Evolutionary conservation across 92 coral and sea anemone genomes (phyloP).

Genomic region (Bergia sp.): DNA sequence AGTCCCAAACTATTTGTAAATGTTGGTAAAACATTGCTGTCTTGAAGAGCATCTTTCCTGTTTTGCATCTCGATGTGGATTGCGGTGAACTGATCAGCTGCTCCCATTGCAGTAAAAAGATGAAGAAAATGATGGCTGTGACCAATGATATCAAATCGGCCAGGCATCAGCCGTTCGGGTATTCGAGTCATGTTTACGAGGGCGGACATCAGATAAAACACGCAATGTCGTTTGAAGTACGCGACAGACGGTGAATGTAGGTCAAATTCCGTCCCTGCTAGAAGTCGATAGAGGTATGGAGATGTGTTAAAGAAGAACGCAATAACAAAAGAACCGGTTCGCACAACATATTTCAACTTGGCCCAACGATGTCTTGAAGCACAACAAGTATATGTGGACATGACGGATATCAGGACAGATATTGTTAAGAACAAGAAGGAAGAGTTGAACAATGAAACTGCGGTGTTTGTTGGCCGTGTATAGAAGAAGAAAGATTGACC

Average conservation of each 20-base stretch:
- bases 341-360: constrained; percentile 77
- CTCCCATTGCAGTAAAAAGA: constrained; percentile 90
- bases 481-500: constrained; percentile 93
- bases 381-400: constrained; percentile 89
- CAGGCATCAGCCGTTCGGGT: constrained; percentile 94
- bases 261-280: constrained; percentile 62
- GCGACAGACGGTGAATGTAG: constrained; percentile 58
- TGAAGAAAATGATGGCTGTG: constrained; percentile 98
- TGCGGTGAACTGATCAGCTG: constrained; percentile 89
- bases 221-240: constrained; percentile 83
- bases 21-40: constrained; percentile 59
- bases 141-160: constrained; percentile 85
- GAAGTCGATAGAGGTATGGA: constrained; percentile 75
- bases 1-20: constrained; percentile 75
- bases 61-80: constrained; percentile 80
- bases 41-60: constrained; percentile 64
- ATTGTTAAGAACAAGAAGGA: constrained; percentile 63
- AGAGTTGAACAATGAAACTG: constrained; percentile 58
- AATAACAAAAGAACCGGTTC: constrained; percentile 85
- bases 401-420: constrained; percentile 73
- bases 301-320: constrained; percentile 84
- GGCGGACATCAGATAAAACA: constrained; percentile 85
- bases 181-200: constrained; percentile 84
- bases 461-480: constrained; percentile 74
- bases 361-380: constrained; percentile 98